Conservation (phyloP, 2,797 vertebrate genomes). For the Lithobates pipiens region DNA sequence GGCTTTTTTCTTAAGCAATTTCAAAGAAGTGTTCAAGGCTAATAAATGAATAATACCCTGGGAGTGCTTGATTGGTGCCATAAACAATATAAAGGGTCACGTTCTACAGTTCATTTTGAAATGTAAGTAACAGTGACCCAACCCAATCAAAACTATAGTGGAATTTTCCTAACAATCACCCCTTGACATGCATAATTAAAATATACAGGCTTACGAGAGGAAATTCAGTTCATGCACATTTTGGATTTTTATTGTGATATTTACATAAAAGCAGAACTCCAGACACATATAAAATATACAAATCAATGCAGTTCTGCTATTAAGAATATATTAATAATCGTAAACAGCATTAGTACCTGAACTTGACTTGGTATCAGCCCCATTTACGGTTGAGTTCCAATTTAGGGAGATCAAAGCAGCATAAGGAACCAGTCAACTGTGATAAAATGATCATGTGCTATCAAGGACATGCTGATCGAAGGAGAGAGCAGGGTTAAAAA, state of each 20-base stretch:
- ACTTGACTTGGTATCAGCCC: no score
- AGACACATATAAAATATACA: no score
- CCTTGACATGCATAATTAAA: not conserved
- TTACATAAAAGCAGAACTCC: no score
- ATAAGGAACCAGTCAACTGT: no score
- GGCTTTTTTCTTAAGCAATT: slow-evolving; percentile 2
- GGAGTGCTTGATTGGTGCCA: slow-evolving; percentile 20
- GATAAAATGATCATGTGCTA: no score
- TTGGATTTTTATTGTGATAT: not conserved
- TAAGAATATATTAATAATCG: no score
- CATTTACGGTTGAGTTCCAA: no score
- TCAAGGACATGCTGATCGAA: no score
- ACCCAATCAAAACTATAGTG: not conserved
- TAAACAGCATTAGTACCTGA: no score
- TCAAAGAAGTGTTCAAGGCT: not conserved
- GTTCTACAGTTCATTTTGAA: slow-evolving; percentile 2
- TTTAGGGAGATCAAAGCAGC: no score
- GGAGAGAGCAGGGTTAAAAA: no score
- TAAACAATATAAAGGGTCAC: slow-evolving; percentile 14
- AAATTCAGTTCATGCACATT: not conserved
- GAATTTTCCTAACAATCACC: slow-evolving; percentile 12
- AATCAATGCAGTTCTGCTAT: no score
- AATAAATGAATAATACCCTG: slow-evolving; percentile 6
- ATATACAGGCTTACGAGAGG: not conserved
- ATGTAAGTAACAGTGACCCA: not conserved